Evolutionary conservation across 2,113 vertebrate species (phyloP), one percentile per base, ranked within the genome.

Genomic region (Lepus americanus): DNA sequence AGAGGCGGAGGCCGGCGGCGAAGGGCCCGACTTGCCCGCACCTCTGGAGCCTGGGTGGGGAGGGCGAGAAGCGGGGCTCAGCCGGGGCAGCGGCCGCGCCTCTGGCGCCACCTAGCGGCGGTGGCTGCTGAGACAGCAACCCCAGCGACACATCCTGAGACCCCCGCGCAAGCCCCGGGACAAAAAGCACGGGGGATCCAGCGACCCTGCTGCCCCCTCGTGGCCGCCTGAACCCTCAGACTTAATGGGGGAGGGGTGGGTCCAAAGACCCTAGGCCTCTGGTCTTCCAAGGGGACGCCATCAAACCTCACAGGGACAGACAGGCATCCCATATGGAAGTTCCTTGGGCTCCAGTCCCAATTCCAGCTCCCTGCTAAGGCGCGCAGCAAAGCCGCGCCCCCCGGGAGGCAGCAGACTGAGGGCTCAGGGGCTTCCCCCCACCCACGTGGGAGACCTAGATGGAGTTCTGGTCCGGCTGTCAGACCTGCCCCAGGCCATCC

Each of bases 21-120:
- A 85, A n/a, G 93, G 53, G 88, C 85, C 94, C 20, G 94, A 22
- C 67, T 94, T 97, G 66, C 66, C 39, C 16, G 82, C 80, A 81
- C 86, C 92, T 87, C 76, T 95, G 91, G 96, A 96, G 89, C 97
- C 97, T 97, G 94, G 14, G 6, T 8, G 8, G 2, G 7, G 53
- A 51, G 22, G 44, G 0, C 23, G 31, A 14, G 19, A 33, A 6
- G 20, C 51, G 22, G 0, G 1, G 9, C 3, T 33, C 33, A 20
- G 44, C 36, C 44, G 6, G 12, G 14, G 25, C 25, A 9, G 16
- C 33, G 51, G 55, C 25, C 3, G 3, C 14, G 53, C 44, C 72
- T 90, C 77, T 53, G 70, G 82, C 49, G 44, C 94, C 97, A 92
- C 88, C 90, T 87, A 49, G 81, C 13, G 95, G 73, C 80, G 19